Base-by-base conservation (phyloP, 2,113 vertebrate genomes). In the Butorides virescens region DNA sequence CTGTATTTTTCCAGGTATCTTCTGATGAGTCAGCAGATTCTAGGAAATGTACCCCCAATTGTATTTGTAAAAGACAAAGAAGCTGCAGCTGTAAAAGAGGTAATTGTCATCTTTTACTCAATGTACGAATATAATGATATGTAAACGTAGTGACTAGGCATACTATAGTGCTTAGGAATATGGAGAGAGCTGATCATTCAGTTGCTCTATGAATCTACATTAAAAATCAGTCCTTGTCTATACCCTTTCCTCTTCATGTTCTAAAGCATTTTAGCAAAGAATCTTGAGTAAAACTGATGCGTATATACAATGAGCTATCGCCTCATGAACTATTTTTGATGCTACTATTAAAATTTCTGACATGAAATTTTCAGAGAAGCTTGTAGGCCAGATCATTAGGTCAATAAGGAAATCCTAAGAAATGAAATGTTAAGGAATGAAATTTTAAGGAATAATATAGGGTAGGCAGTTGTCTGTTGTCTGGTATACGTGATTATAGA, bases 11-110 rank as follows among this genome's bases (percentile, higher is more conserved):
- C 55, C 83, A 99, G 99, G 86, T 98, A 99, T 74, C 97, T 98
- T 79, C 91, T 99, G 87, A 97, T 73, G 53, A 98, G 98, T 42
- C 98, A 97, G 80, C 98, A 98, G 96, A 97, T 97, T 66, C 86
- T 99, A 70, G 97, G 98, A 75, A 98, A 97, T 10, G 70, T 98
- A 37, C 99, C 98, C 7, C 98, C 98, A 1, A 50, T 99, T 68
- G 85, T 99, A 52, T 99, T 99, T 83, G 27, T 99, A 79, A 98
- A 97, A 94, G 98, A 99, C 95, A 98, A 97, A 96, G 96, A 93
- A 94, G 93, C 95, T 58, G 97, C 98, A 61, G 97, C 97, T 50
- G 47, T 98, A 20, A 97, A 95, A 37, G 97, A 99, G 98, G 99
- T 99, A 96, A 58, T n/a, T 84, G 15, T 62, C 42, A 34, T 95